phyloP scores from a whole-genome alignment of 2,113 vertebrate species.

The Sterrhoptilus dennistouni region DNA sequence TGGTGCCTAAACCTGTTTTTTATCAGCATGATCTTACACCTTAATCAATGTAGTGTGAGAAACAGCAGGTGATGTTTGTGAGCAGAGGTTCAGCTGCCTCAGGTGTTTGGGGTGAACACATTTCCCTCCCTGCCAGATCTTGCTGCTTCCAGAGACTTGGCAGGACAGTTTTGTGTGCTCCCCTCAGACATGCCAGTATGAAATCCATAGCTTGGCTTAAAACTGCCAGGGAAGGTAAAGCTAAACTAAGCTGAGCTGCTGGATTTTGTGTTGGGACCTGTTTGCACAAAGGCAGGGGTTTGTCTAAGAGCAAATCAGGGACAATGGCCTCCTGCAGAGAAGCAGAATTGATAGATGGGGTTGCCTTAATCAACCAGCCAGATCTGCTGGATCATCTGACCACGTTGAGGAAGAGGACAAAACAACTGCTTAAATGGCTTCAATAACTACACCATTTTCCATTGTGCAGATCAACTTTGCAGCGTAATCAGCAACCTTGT shows the following conservation, averaged over 20 bases:
- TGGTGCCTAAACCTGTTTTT: not conserved
- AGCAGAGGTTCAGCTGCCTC: not conserved
- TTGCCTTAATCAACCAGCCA: not conserved
- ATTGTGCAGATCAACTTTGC: not conserved
- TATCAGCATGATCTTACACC: not conserved
- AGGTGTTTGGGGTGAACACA: not conserved
- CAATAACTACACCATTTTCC: not conserved
- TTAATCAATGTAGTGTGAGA: not conserved
- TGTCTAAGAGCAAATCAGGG: not conserved
- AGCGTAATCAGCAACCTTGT: not conserved
- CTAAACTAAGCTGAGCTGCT: not conserved
- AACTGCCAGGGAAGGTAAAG: not conserved
- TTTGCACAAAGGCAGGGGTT: not conserved
- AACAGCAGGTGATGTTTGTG: not conserved
- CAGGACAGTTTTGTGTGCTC: not conserved
- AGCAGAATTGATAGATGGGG: not conserved
- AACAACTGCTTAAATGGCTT: not conserved
- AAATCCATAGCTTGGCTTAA: not conserved
- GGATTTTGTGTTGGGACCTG: not conserved
- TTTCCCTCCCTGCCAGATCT: not conserved
- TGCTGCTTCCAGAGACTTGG: not conserved
- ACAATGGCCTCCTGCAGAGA: not conserved
- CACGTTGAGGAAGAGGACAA: not conserved
- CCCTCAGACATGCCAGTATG: not conserved
- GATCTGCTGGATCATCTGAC: not conserved